phyloP scores from a whole-genome alignment of 2,797 vertebrate genomes.

The Phoxinus dragarum region DNA sequence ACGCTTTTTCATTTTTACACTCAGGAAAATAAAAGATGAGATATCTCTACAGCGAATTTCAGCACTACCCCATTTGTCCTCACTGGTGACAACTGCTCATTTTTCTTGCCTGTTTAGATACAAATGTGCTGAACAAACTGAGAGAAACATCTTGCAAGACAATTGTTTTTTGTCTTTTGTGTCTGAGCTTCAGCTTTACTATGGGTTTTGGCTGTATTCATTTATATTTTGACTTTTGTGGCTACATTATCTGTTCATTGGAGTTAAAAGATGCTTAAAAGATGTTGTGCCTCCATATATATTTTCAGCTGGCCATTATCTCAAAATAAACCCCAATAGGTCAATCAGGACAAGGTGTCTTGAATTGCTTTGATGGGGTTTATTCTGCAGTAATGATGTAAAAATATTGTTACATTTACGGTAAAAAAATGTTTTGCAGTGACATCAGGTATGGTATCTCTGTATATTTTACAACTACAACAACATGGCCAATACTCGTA shows the following conservation, averaged over 20 bases:
- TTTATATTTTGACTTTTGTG: conserved; percentile 35
- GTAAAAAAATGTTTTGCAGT: no score
- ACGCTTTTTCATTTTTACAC: conserved; percentile 32
- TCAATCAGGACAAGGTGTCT: no score
- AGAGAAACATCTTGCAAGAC: conserved; percentile 14
- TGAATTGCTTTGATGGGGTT: no score
- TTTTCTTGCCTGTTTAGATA: conserved; percentile 36
- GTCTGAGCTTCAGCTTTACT: neutral
- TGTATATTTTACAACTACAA: no score
- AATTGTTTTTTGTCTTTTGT: conserved; percentile 18
- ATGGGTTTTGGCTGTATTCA: neutral
- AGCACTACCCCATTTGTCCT: conserved; percentile 42
- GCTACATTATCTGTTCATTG: conserved; percentile 27
- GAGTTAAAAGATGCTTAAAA: neutral
- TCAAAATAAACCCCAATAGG: neutral
- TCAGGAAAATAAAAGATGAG: conserved; percentile 25
- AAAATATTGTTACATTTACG: no score
- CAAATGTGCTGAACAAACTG: conserved; percentile 19
- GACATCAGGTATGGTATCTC: no score
- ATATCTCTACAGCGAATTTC: conserved; percentile 21
- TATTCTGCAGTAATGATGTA: no score
- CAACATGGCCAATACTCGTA: neutral
- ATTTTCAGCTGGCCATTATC: conserved; percentile 8
- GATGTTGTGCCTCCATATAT: neutral
- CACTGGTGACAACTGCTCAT: conserved; percentile 18